These are phyloP conservation scores for Crenichthys baileyi DNA, from an alignment of 2,797 vertebrate species.

Conservation along the genomic window DNA sequence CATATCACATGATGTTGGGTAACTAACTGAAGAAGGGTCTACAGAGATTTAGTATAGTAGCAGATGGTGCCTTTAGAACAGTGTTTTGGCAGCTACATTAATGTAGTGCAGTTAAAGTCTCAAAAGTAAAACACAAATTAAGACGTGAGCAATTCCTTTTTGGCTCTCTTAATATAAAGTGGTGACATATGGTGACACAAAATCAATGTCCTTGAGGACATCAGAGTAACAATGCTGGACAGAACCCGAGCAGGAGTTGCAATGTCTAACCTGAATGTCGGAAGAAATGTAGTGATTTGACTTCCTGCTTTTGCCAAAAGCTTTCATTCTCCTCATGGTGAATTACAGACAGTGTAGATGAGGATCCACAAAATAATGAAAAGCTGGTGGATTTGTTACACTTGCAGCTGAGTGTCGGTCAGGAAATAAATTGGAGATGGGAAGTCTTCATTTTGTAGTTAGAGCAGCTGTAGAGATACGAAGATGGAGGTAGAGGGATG, in stretches of 20 bases:
- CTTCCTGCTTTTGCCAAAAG: not conserved
- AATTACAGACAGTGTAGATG: not conserved
- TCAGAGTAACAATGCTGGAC: not conserved
- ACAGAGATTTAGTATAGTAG: not conserved
- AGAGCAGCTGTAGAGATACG: no score
- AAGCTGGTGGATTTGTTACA: no score
- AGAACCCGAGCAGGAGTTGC: not conserved
- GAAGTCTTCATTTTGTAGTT: no score
- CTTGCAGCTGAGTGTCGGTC: no score
- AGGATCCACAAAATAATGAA: no score
- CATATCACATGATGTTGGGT: not conserved
- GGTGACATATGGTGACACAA: not conserved
- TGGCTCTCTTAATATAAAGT: not conserved
- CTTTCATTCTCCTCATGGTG: not conserved
- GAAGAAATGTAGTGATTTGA: not conserved
- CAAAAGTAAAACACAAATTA: not conserved
- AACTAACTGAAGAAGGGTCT: not conserved
- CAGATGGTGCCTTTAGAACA: not conserved
- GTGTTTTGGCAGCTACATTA: not conserved
- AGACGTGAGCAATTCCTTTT: not conserved
- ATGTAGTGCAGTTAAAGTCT: not conserved
- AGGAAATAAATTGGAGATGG: no score
- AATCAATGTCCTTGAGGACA: not conserved
- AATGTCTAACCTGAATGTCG: not conserved
- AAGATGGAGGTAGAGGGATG: no score